Base-by-base conservation (phyloP, 2,113 vertebrate genomes). In the Chaetops frenatus region DNA sequence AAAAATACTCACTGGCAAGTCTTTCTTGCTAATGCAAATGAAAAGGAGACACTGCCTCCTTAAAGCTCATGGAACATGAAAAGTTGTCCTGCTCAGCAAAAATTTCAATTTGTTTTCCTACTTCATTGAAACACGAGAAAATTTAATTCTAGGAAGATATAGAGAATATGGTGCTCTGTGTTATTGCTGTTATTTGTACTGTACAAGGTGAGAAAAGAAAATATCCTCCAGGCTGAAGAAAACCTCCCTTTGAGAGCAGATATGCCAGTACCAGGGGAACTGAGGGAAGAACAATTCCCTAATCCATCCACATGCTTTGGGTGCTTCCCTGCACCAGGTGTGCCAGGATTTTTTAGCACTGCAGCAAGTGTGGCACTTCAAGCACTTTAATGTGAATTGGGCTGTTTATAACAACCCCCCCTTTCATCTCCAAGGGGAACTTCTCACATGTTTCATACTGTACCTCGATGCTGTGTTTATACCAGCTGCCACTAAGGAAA, bases 381-480 rank as follows among this genome's bases (percentile, higher is more conserved):
- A n/a, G n/a, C 76, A 89, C 94, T 95, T 94, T 14, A 50, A 76
- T 76, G 62, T 71, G 60, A 81, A 67, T 62, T 62, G 67, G 53
- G 21, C 22, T 91, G 74, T 80, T 94, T 91, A 58, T 25, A 90
- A 89, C 6, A 77, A 86, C 47, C 64, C 82, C 86, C 73, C 79
- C 64, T 56, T 92, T 65, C 48, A 7, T 58, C 92, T 94, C 85
- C 86, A 95, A 76, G 60, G 76, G 58, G 72, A 95, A 40, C 65
- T 94, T 96, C 94, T 93, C 95, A 95, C 90, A 90, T 92, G 80
- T 88, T 96, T 93, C 95, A 92, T 81, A 9, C 88, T 38, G 61
- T 23, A 29, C 69, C 62, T 64, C 3, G 28, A 81, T 67, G 21
- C 48, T 29, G 5, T 92, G 90, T 95, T 96, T 96, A 96, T 12